phyloP scores from a whole-genome alignment of 64 coral and sea anemone species.

The Exaiptasia diaphana region DNA sequence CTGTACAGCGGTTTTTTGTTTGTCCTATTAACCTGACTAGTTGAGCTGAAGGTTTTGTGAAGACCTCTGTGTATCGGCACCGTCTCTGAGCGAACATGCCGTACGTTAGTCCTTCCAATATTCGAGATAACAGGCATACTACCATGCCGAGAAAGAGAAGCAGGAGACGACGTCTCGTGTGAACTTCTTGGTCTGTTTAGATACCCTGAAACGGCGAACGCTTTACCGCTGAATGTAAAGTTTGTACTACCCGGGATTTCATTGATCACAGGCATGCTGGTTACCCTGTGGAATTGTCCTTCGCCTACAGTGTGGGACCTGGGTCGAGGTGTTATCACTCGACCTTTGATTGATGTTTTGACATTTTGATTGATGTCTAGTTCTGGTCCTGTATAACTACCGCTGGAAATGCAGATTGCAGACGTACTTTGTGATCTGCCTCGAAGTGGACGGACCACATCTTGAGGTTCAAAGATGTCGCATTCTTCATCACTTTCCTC shows the following conservation, averaged over 20 bases:
- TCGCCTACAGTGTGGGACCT: slow-evolving; percentile 30
- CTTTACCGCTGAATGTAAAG: slow-evolving; percentile 25
- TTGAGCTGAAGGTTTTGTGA: too few species aligned
- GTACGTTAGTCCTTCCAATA: neutral
- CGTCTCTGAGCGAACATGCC: neutral
- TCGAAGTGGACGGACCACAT: neutral
- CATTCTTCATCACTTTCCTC: slow-evolving; percentile 11
- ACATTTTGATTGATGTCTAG: neutral
- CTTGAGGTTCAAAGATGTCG: neutral
- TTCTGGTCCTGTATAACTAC: too few species aligned
- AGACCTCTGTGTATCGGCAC: too few species aligned
- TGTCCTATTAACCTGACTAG: too few species aligned
- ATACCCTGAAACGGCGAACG: slow-evolving; percentile 71
- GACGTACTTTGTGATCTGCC: neutral
- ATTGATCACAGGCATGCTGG: slow-evolving; percentile 81
- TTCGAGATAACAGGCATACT: slow-evolving; percentile 69
- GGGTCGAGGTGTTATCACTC: too few species aligned
- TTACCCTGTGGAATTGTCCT: slow-evolving; percentile 41
- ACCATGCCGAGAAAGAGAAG: slow-evolving; percentile 41
- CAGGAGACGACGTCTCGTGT: neutral
- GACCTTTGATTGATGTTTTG: too few species aligned
- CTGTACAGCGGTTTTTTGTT: too few species aligned
- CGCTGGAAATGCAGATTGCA: neutral
- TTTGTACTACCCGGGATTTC: slow-evolving; percentile 35
- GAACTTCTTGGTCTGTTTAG: neutral